Percentiles rank a stretch among this genome's conserved stretches.
phyloP scores from a whole-genome alignment of 2,113 vertebrate species.

The Corythaeola cristata region DNA sequence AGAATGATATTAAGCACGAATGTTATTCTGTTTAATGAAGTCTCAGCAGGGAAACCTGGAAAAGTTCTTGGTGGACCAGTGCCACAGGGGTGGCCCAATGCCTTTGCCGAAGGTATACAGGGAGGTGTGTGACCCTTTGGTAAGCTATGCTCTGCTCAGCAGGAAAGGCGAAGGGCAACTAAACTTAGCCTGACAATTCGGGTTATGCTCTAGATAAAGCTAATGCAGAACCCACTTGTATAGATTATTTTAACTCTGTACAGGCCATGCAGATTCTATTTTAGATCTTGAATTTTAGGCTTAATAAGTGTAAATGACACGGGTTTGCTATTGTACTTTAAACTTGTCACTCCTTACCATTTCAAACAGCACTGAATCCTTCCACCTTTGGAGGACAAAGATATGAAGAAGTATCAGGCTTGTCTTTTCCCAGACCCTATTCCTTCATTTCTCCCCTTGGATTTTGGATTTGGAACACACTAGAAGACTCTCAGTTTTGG shows the following conservation, averaged over 20 bases:
- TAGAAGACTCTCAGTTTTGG: neutral
- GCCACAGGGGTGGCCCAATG: neutral
- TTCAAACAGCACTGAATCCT: neutral
- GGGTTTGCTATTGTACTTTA: neutral
- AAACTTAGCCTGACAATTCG: neutral
- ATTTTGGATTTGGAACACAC: neutral
- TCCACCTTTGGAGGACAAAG: neutral
- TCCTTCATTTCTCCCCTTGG: neutral
- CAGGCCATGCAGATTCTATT: neutral
- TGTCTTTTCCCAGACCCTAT: neutral
- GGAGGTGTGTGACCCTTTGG: neutral
- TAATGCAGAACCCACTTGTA: neutral
- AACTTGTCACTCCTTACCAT: neutral
- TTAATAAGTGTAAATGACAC: neutral
- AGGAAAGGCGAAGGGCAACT: neutral
- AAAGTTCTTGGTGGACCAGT: neutral
- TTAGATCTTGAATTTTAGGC: neutral
- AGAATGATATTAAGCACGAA: neutral
- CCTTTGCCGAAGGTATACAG: neutral
- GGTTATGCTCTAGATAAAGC: neutral
- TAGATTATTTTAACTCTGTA: neutral
- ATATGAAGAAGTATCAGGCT: neutral
- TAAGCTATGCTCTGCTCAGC: neutral
- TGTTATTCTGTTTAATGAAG: neutral
- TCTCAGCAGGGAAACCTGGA: neutral